A percentile compares a stretch with the other conserved stretches of the same genome.
Conservation (phyloP, 1,140 invertebrate genomes). For the Aphis craccivora region DNA sequence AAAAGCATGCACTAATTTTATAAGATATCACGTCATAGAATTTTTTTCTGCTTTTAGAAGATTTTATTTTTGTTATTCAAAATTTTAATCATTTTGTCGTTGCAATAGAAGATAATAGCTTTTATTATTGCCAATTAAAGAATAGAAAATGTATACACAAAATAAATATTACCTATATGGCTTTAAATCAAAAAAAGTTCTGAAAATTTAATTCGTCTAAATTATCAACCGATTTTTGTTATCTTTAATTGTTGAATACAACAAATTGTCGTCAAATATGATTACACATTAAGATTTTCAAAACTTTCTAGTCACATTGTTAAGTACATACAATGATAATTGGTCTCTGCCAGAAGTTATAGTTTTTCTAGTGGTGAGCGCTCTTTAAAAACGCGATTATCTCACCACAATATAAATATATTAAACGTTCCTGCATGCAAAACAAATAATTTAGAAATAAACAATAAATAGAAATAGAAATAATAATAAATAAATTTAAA, state of each 20-base stretch:
- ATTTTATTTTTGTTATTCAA: not conserved
- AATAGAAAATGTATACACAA: not conserved
- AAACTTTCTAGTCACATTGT: not conserved
- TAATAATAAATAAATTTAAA: not conserved
- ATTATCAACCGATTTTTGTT: not conserved
- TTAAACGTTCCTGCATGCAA: not conserved
- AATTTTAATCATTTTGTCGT: not conserved
- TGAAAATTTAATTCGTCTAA: not conserved
- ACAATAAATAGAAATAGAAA: not conserved
- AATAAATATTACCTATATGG: not conserved
- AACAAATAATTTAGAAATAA: not conserved
- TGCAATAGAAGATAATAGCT: not conserved
- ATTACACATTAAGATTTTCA: not conserved
- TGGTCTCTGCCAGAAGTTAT: not conserved
- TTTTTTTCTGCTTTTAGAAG: not conserved
- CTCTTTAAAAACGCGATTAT: not conserved
- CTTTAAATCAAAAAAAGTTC: not conserved
- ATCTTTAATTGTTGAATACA: not conserved
- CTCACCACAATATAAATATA: not conserved
- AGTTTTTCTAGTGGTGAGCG: not conserved
- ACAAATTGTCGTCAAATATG: not conserved
- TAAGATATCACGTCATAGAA: not conserved
- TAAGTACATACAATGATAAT: not conserved
- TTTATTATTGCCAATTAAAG: not conserved
- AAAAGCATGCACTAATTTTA: not conserved